These are phyloP conservation scores for Clanis bilineata DNA, from an alignment of 2,888 invertebrate genomes.

Conservation along the genomic window DNA sequence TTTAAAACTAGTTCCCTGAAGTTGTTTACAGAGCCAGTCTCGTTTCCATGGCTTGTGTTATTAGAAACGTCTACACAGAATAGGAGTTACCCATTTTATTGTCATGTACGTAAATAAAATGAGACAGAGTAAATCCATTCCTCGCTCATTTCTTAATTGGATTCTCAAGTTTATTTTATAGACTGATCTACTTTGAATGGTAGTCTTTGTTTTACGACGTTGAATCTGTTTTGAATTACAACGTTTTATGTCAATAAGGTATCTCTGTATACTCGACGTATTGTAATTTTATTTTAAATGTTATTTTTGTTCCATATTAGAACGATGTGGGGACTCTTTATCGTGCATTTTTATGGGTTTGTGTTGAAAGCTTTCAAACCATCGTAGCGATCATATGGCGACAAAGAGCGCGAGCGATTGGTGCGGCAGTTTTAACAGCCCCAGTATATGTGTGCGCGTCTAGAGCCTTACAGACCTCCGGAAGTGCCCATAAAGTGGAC, in stretches of 20 bases:
- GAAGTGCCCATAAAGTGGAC: conserved; percentile 78
- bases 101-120: conserved; percentile 67
- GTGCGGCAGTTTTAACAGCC: conserved; percentile 61
- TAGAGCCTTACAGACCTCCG: conserved; percentile 67
- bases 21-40: background rate
- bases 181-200: conserved; percentile 67
- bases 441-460: conserved; percentile 67
- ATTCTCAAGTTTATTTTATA: conserved; percentile 76
- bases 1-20: background rate
- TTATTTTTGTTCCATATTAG: background rate
- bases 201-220: conserved; percentile 63
- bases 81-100: conserved; percentile 56
- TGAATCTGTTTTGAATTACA: conserved; percentile 51
- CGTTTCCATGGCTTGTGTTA: conserved; percentile 36
- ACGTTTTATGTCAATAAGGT: conserved; percentile 15
- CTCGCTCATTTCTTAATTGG: conserved; percentile 76
- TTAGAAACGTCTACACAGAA: conserved; percentile 43
- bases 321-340: conserved; percentile 34
- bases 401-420: conserved; percentile 57
- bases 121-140: conserved; percentile 66
- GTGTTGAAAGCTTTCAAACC: conserved; percentile 26
- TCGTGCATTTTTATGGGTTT: conserved; percentile 39
- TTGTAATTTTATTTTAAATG: background rate
- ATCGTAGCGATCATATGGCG: conserved; percentile 39
- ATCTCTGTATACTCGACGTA: background rate